Evolutionary conservation across 2,797 vertebrate genomes (phyloP), one percentile per base, ranked within the genome.

Genomic region (Australoheros facetus): DNA sequence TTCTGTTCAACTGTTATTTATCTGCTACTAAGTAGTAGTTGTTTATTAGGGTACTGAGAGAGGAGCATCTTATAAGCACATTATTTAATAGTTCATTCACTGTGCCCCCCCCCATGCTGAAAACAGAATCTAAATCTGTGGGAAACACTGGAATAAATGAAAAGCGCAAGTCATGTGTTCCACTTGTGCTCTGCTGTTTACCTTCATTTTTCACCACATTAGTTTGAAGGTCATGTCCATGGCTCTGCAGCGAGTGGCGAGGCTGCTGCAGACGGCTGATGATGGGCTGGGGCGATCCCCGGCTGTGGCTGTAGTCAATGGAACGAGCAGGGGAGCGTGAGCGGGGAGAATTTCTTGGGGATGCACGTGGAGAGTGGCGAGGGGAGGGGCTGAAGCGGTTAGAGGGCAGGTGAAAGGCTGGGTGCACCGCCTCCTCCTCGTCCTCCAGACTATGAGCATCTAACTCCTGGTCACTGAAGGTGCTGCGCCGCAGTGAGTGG

Each of bases 391-490:
- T 98, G 90, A 98, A 99, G 85, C 98, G 97, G 87, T 81, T 97
- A 58, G 96, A 95, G 71, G 97, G 95, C 81, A 96, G 94, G 90
- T 98, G 97, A 83, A 97, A 96, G 6, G 97, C 92, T 8, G 96
- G 97, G 85, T 97, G 94, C 21, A 93, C 91, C 4, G 93, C 96
- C 73, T 99, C 98, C 81, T 99, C 98, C 45, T 99, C 98, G 77
- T 99, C 98, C 81, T 99, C 98, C 92, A 99, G 96, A 87, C 98
- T 99, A 89, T 98, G 98, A 0, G 97, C 96, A 14, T 99, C 98
- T 3, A 99, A 94, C 91, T 99, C 98, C 94, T 99, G 98, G 92
- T 99, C 98, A 1, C 98, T 99, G 91, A 97, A 98, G 0, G 97
- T 96, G 87, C 98, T 97, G 79, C 98, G 96, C 55, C 98, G 94